Base-by-base conservation (phyloP, 1,140 invertebrate genomes). In the Bactericera cockerelli region DNA sequence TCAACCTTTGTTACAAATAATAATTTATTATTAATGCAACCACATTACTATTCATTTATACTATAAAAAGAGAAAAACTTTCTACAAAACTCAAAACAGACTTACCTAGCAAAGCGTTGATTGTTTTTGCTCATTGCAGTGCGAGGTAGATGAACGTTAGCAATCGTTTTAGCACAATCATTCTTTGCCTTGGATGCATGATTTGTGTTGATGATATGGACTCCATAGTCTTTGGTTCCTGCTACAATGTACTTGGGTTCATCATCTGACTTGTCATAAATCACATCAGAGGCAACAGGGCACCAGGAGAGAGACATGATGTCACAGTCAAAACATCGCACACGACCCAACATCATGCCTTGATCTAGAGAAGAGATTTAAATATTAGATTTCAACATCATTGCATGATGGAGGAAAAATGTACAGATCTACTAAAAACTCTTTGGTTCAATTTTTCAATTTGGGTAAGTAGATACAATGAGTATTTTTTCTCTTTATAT, bases 291-390 rank as follows among this genome's bases (percentile, higher is more conserved):
- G 31, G 75, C 67, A 19, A 71, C 67, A 11, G 85, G 85, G 72
- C 84, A 87, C 84, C 84, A 88, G 26, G 79, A 78, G 26, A 88
- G 62, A 63, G 78, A 81, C 6, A 79, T 68, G 53, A 87, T 75
- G 64, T 83, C 80, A 14, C 77, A 75, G 69, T 86, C 79, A 67
- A 87, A 83, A 10, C 79, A 79, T 65, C 81, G 75, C 3, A 87
- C 69, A 73, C 79, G 81, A 57, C 81, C 81, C n/a, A 81, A 59
- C 42, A 84, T 65, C 59, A 69, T 72, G 10, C 80, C 80, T 60
- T 70, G 67, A 56, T 74, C 78, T n/a, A n/a, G n/a, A n/a, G n/a
- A n/a, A 79, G 61, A 59, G 65, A 67, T n/a, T n/a, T n/a, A n/a
- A n/a, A n/a, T n/a, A n/a, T n/a, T n/a, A n/a, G n/a, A n/a, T n/a